Percentiles rank a stretch among this genome's conserved stretches.
Evolutionary conservation across 2,888 invertebrate species (phyloP).

Genomic region (Pseudococcus jackbeardsleyi): DNA sequence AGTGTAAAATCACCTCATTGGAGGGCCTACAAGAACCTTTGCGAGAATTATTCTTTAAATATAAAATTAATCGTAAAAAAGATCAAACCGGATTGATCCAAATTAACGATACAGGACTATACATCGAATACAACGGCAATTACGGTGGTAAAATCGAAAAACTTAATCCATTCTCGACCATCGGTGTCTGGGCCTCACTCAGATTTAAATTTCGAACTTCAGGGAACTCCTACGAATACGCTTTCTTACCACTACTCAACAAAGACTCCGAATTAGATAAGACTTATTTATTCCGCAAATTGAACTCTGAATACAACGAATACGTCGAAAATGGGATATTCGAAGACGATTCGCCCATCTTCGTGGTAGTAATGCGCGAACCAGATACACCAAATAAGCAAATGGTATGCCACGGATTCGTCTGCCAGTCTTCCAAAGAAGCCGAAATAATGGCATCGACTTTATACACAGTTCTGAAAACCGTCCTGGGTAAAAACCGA

Average conservation of each 20-base stretch:
- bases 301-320: constrained; percentile 66
- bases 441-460: constrained; percentile 93
- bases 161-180: constrained; percentile 88
- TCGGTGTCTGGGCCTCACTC: constrained; percentile 94
- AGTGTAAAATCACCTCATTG: constrained; percentile 82
- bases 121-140: constrained; percentile 69
- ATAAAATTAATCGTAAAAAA: constrained; percentile 59
- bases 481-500: constrained; percentile 68
- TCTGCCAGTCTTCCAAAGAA: constrained; percentile 90
- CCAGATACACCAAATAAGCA: constrained; percentile 79
- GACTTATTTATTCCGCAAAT: constrained; percentile 72
- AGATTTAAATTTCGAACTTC: constrained; percentile 80
- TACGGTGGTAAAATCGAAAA: constrained; percentile 59
- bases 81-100: constrained; percentile 71
- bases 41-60: constrained; percentile 76
- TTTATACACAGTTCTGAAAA: constrained; percentile 88
- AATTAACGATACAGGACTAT: constrained; percentile 79
- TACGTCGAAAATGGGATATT: constrained; percentile 67
- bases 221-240: constrained; percentile 73
- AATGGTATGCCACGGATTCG: constrained; percentile 91
- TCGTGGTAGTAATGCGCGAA: constrained; percentile 91
- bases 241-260: constrained; percentile 84
- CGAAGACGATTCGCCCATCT: constrained; percentile 83
- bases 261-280: constrained; percentile 69
- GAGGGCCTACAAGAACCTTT: constrained; percentile 86